Conservation (phyloP, 37 sponge, comb jelly and placozoan genomes). For the Theonella swinhoei region DNA sequence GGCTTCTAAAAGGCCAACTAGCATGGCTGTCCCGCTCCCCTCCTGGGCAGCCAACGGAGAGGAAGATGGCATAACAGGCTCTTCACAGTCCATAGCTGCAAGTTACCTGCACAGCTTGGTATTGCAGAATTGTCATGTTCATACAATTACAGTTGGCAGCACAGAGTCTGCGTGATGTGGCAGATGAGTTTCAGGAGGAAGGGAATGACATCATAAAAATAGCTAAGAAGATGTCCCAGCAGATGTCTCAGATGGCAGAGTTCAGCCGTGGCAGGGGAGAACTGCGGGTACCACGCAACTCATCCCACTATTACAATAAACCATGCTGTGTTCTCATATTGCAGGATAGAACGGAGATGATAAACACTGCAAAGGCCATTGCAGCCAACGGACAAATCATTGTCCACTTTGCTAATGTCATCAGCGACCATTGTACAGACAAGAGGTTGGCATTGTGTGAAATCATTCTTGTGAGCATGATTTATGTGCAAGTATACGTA, state of each 20-base stretch:
- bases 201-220: constrained; percentile 72
- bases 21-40: constrained; percentile 41
- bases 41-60: background rate
- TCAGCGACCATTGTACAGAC: constrained; percentile 78
- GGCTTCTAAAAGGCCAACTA: background rate
- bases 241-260: constrained; percentile 84
- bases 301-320: background rate
- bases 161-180: constrained; percentile 59
- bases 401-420: constrained; percentile 62
- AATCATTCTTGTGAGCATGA: too few relatives aligned
- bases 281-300: constrained; percentile 15
- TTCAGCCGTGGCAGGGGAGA: constrained; percentile 59
- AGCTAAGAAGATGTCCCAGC: constrained; percentile 87
- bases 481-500: background rate
- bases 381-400: constrained; percentile 65
- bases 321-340: background rate
- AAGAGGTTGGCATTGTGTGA: constrained; percentile 61
- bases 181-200: constrained; percentile 73
- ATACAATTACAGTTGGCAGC: constrained; percentile 71
- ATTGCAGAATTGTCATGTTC: background rate
- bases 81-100: constrained; percentile 60
- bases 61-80: constrained; percentile 6
- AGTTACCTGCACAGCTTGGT: background rate
- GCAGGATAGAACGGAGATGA: constrained; percentile 83
- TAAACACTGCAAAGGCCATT: constrained; percentile 72